phyloP scores from a whole-genome alignment of 2,113 vertebrate genomes.

The Leucopsar rothschildi region DNA sequence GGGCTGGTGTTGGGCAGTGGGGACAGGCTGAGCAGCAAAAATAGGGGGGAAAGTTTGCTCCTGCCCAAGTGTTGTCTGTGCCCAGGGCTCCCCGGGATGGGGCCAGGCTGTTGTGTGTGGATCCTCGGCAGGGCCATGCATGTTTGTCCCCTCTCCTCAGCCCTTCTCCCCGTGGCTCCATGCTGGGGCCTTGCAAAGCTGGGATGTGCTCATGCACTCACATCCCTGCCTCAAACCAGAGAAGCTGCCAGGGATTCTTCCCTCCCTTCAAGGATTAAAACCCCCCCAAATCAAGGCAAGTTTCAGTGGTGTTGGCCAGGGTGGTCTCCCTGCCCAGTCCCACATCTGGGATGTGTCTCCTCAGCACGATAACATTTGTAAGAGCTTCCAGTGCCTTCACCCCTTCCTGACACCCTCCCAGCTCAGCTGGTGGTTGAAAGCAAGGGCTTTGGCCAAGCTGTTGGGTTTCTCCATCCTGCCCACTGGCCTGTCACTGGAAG shows the following conservation, averaged over 20 bases:
- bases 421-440: background rate
- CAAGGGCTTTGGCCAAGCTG: background rate
- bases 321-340: background rate
- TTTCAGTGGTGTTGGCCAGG: accelerated
- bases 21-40: background rate
- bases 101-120: background rate
- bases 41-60: accelerated
- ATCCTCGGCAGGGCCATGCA: accelerated
- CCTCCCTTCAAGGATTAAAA: background rate
- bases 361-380: accelerated
- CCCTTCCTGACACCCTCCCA: background rate
- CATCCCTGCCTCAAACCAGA: background rate
- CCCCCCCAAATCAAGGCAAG: background rate
- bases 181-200: background rate
- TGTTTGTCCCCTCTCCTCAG: background rate
- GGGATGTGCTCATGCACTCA: background rate
- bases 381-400: background rate
- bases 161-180: background rate
- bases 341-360: background rate
- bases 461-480: background rate
- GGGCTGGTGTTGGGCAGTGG: background rate
- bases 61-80: background rate
- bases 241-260: background rate
- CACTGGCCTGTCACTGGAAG: accelerated
- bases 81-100: accelerated